Base-by-base conservation (phyloP, 2,113 vertebrate species). In the Sardina pilchardus region DNA sequence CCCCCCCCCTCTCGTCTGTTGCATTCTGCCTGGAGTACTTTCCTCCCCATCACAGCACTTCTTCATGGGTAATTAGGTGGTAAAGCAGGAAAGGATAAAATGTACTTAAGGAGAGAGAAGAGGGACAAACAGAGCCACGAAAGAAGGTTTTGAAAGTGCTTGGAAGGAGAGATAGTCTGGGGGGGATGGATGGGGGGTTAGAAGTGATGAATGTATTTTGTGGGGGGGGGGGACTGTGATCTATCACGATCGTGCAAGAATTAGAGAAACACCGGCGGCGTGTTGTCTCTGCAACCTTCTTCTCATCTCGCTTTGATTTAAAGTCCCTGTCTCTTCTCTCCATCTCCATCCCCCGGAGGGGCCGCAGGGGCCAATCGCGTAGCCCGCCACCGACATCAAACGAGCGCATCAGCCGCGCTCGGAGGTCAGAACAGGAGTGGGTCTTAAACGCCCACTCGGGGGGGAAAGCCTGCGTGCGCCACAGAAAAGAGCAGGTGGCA, bases 371-470 rank as follows among this genome's bases (percentile, higher is more conserved):
- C 71, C 71, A 78, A 36, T 36, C 17, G 39, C 12, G 30, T 36
- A 36, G 30, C 30, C 71, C 0, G 48, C 63, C 4, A 14, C 71
- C 1, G 71, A 78, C 71, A 78, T 78, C 71, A 78, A 78, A 78
- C 71, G 21, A 78, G 71, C 30, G 10, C 36, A 78, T 78, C 71
- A 78, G 71, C 24, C 71, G 30, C 36, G 71, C 71, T 9, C 6
- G 71, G 71, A 78, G 71, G 71, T 78, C 30, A 78, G 26, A 34
- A 17, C 12, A 16, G 16, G 71, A 78, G 14, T 36, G 30, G 34
- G 26, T 78, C 36, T 78, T 78, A 78, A 34, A 78, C 71, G 71
- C 71, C 71, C 71, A 78, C 71, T 78, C 30, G 39, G 34, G 71
- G 39, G 34, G 71, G 34, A 36, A 78, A 14, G 30, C 30, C 71